Base-by-base conservation (phyloP, 1,140 invertebrate genomes). In the Drosophila insularis region DNA sequence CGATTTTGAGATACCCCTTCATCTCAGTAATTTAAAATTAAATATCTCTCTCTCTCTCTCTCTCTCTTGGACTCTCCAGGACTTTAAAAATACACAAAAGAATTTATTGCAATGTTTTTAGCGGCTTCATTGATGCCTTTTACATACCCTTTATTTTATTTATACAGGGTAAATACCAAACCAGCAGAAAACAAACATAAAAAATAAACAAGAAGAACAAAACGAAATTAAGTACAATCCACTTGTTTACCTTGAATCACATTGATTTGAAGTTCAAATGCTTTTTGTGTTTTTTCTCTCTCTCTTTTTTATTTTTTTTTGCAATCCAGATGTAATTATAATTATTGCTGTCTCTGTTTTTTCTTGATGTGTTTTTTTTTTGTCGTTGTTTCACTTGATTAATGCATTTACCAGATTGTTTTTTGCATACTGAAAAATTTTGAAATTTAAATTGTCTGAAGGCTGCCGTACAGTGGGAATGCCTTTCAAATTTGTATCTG, bases 181-280 rank as follows among this genome's bases (percentile, higher is more conserved):
- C 4, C 27, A 4, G 27, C 27, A 27, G 6, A 27, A 1, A 46
- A 46, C 6, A 50, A 50, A 50, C 3, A 21, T 2, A 19, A 50
- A 50, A 19, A 21, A 50, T 11, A 50, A 50, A 21, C 14, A 46
- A 46, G 2, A 17, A 17, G 17, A 19, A 19, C 7, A 50, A 19
- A 19, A 46, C n/a, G 19, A 46, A 46, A 7, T 46, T 50, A 50
- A 50, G 43, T 50, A 50, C 43, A 50, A 50, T 50, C 7, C 43
- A 50, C 50, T 64, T 64, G 63, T 39, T 64, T 64, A 64, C 63
- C 63, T 64, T 64, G 63, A 64, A 64, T 64, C 35, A 21, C 55
- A 58, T 32, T 58, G 55, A 58, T 54, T 64, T 64, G 63, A 64
- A 64, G 63, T 64, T 64, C 63, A 64, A 64, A 64, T 55, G 53